These are phyloP conservation scores for Phengaris alcon DNA, from an alignment of 2,888 invertebrate genomes.

Conservation along the genomic window DNA sequence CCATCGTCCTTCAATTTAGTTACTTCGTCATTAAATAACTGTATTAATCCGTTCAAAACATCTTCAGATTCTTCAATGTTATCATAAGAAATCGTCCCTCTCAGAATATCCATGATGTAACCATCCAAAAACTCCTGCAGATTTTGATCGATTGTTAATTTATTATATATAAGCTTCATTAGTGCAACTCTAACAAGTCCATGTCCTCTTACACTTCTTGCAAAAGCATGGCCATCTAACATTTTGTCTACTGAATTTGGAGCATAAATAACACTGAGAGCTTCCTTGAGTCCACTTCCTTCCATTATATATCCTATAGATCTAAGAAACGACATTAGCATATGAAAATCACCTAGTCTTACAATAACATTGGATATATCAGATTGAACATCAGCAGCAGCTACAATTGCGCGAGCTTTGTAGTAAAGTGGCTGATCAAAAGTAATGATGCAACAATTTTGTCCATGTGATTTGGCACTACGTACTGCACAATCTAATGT, in stretches of 20 bases:
- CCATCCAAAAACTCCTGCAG: slow-evolving; percentile 38
- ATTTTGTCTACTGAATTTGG: slow-evolving; percentile 36
- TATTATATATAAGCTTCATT: slow-evolving; percentile 40
- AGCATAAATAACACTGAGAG: slow-evolving; percentile 42
- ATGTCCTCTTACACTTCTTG: slow-evolving; percentile 35
- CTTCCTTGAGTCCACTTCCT: slow-evolving; percentile 53
- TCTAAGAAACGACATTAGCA: too few species aligned
- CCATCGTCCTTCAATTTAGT: slow-evolving; percentile 42
- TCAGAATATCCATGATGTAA: too few species aligned
- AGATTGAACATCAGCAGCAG: too few species aligned
- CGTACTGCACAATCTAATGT: too few species aligned
- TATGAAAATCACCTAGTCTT: too few species aligned
- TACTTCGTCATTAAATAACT: slow-evolving; percentile 33
- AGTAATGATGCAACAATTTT: too few species aligned
- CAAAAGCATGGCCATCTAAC: slow-evolving; percentile 36
- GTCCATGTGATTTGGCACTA: too few species aligned
- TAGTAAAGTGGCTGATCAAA: too few species aligned
- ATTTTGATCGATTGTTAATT: slow-evolving; percentile 42
- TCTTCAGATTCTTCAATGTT: slow-evolving; percentile 45
- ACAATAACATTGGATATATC: too few species aligned
- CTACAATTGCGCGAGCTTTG: too few species aligned
- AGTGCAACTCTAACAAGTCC: slow-evolving; percentile 28
- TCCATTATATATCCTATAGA: slow-evolving; percentile 53
- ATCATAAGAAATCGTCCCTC: slow-evolving; percentile 44
- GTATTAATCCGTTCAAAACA: slow-evolving; percentile 39